A percentile compares a stretch with the other conserved stretches of the same genome.
These are phyloP conservation scores for Embiotoca jacksoni DNA, from an alignment of 2,113 vertebrate species.

Conservation along the genomic window DNA sequence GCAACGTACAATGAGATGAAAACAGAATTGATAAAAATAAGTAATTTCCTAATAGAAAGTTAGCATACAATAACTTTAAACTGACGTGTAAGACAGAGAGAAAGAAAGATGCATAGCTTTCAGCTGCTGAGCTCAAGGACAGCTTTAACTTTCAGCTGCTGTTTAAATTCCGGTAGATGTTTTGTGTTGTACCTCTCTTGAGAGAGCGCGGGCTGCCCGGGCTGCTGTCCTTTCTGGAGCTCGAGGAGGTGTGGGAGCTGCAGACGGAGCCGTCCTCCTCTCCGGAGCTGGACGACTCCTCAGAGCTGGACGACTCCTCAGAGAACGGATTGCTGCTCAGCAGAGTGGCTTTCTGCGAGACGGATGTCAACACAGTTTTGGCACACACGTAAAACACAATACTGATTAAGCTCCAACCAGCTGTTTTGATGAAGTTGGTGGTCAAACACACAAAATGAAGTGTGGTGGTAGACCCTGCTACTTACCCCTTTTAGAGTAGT, in stretches of 20 bases:
- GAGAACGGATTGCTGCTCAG: conserved; percentile 91
- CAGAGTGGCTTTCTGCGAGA: conserved; percentile 91
- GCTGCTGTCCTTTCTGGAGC: conserved; percentile 87
- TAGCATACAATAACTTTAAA: too few species aligned
- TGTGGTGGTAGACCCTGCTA: neutral
- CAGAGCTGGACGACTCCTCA: conserved; percentile 92
- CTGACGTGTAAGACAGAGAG: neutral
- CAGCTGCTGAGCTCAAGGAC: too few species aligned
- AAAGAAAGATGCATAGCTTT: too few species aligned
- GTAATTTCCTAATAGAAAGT: too few species aligned
- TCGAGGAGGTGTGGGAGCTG: conserved; percentile 89
- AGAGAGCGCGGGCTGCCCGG: conserved; percentile 90
- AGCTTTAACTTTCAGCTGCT: neutral
- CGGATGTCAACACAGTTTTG: too few species aligned
- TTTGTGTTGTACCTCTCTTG: conserved; percentile 88
- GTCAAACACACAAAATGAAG: neutral
- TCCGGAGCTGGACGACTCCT: conserved; percentile 90
- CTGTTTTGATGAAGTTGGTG: too few species aligned
- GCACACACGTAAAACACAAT: neutral
- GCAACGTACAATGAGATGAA: too few species aligned
- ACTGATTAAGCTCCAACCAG: neutral
- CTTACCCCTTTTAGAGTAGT: conserved; percentile 96
- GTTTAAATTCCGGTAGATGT: neutral
- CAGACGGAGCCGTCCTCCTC: conserved; percentile 91
- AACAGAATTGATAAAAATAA: too few species aligned